phyloP scores from a whole-genome alignment of 2,113 vertebrate genomes.

The Psephotus haematonotus region DNA sequence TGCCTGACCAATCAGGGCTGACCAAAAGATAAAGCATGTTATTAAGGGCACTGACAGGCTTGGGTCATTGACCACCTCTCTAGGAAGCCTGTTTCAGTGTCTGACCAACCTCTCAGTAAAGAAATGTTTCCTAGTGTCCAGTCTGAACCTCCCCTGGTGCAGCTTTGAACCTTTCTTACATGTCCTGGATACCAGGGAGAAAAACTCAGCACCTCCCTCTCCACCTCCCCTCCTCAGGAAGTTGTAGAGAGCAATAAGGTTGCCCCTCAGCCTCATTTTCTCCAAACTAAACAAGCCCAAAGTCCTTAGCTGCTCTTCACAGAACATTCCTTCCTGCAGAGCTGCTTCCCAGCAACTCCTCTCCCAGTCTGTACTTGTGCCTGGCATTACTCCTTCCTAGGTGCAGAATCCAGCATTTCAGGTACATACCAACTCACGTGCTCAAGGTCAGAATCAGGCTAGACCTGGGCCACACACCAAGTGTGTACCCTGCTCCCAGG shows the following conservation, averaged over 20 bases:
- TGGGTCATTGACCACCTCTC: background rate
- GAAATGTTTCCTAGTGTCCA: background rate
- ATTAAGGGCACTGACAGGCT: background rate
- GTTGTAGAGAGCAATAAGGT: background rate
- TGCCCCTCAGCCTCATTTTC: background rate
- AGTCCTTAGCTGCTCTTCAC: background rate
- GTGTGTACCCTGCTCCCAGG: fast-evolving
- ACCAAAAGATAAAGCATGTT: background rate
- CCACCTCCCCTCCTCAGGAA: background rate
- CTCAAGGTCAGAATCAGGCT: background rate
- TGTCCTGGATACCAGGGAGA: background rate
- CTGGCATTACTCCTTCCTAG: fast-evolving
- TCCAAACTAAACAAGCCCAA: background rate
- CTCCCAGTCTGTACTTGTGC: background rate
- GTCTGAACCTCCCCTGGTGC: background rate
- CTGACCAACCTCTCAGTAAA: background rate
- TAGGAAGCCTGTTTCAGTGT: background rate
- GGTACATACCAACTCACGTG: fast-evolving
- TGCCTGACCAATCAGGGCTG: background rate
- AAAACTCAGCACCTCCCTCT: background rate
- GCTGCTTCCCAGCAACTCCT: background rate
- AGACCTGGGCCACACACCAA: background rate
- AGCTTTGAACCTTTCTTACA: background rate
- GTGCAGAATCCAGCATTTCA: background rate
- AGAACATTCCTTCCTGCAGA: background rate